phyloP scores from a whole-genome alignment of 2,113 vertebrate genomes.

The Carollia perspicillata region DNA sequence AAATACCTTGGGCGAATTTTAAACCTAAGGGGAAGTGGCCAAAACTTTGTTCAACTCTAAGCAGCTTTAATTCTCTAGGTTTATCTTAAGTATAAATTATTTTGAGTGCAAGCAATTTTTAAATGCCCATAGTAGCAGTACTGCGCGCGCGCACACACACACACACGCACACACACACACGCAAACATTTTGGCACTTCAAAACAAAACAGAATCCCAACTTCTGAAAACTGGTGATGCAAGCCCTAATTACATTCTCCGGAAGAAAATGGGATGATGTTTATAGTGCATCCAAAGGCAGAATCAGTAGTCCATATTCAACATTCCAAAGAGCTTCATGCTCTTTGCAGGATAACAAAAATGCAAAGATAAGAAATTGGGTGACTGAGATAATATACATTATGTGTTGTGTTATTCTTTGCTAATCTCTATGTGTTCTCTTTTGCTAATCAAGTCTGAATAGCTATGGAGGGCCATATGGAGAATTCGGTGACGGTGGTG shows the following conservation, averaged over 20 bases:
- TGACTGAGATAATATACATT: not conserved
- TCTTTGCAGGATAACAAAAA: not conserved
- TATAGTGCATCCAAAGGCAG: not conserved
- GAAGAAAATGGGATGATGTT: not conserved
- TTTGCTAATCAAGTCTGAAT: not conserved
- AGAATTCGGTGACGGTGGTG: not conserved
- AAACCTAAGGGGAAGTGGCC: not conserved
- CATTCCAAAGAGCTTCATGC: not conserved
- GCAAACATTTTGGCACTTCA: not conserved
- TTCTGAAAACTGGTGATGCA: not conserved
- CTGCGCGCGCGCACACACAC: not conserved
- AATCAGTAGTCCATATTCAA: not conserved
- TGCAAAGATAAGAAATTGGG: not conserved
- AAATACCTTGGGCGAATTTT: not conserved
- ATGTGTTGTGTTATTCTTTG: not conserved
- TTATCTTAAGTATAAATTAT: not conserved
- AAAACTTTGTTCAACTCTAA: not conserved
- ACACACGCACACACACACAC: not conserved
- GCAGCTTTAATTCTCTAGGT: not conserved
- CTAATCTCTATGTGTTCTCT: not conserved
- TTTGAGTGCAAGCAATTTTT: not conserved
- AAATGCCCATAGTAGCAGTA: not conserved
- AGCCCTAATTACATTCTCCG: not conserved
- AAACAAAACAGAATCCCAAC: not conserved
- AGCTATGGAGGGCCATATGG: not conserved